Evolutionary conservation across 2,888 invertebrate genomes (phyloP).

Genomic region (Cheilosia vulpina): DNA sequence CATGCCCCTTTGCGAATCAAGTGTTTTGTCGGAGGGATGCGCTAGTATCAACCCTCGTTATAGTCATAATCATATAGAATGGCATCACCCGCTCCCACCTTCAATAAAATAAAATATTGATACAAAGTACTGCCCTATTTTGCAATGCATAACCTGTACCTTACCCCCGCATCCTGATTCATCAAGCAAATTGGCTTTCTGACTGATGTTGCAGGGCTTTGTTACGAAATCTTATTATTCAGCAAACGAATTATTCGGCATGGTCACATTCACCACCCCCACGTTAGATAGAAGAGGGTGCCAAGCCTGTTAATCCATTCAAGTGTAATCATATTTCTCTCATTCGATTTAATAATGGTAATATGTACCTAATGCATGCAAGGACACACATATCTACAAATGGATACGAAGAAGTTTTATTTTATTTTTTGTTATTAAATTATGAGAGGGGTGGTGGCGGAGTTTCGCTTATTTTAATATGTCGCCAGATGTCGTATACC

Average conservation of each 20-base stretch:
- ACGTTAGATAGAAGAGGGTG: neutral
- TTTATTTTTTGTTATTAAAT: slow-evolving; percentile 58
- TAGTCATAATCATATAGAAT: slow-evolving; percentile 47
- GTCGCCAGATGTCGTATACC: slow-evolving; percentile 65
- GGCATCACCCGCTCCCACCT: slow-evolving; percentile 1
- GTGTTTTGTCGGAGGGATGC: slow-evolving; percentile 25
- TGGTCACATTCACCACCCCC: slow-evolving; percentile 15
- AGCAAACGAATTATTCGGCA: slow-evolving; percentile 57
- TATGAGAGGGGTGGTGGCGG: slow-evolving; percentile 49
- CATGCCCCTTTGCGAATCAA: slow-evolving; percentile 46
- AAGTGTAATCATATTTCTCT: slow-evolving; percentile 72
- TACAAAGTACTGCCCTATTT: slow-evolving; percentile 47
- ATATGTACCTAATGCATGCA: slow-evolving; percentile 56
- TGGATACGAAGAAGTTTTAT: slow-evolving; percentile 10
- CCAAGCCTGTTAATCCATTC: slow-evolving; percentile 65
- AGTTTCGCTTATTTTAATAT: slow-evolving; percentile 68
- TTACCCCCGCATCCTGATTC: slow-evolving; percentile 30
- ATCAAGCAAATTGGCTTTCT: slow-evolving; percentile 71
- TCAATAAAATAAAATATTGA: slow-evolving; percentile 68
- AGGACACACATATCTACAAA: neutral
- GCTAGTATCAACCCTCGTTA: slow-evolving; percentile 43
- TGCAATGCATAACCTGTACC: slow-evolving; percentile 67
- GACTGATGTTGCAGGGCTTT: slow-evolving; percentile 2
- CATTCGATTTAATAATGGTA: slow-evolving; percentile 61
- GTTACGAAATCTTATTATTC: slow-evolving; percentile 74